A percentile compares a stretch with the other conserved stretches of the same genome.
These are phyloP conservation scores for Coptodon rendalli DNA, from an alignment of 2,113 vertebrate genomes.

Conservation along the genomic window DNA sequence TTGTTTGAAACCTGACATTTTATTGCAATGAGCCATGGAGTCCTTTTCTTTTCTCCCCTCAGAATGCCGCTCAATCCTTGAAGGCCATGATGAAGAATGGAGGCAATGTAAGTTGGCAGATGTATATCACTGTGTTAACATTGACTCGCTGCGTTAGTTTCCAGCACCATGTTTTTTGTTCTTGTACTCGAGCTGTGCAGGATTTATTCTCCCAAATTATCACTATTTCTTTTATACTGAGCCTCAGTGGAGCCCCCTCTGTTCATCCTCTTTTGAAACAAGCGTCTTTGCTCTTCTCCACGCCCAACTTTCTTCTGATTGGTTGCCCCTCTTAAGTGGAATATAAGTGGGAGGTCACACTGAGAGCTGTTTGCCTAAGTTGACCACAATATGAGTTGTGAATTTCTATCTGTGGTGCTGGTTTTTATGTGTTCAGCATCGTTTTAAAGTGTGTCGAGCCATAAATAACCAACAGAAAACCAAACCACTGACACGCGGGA, in stretches of 20 bases:
- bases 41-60: neutral
- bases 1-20: neutral
- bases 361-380: neutral
- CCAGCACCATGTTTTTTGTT: neutral
- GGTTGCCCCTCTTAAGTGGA: neutral
- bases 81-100: constrained; percentile 72
- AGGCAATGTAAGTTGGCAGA: constrained; percentile 40
- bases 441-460: neutral
- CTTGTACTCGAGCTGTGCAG: neutral
- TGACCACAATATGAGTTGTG: neutral
- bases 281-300: neutral
- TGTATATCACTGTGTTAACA: neutral
- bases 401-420: neutral
- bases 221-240: neutral
- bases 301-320: neutral
- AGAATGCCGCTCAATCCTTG: constrained; percentile 74
- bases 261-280: neutral
- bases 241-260: neutral
- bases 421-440: neutral
- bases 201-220: neutral
- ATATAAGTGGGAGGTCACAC: neutral
- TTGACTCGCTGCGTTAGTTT: neutral
- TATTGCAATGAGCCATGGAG: neutral
- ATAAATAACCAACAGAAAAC: neutral
- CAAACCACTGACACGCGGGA: neutral